Conservation (phyloP, 2,113 vertebrate genomes). For the Pseudonaja textilis region DNA sequence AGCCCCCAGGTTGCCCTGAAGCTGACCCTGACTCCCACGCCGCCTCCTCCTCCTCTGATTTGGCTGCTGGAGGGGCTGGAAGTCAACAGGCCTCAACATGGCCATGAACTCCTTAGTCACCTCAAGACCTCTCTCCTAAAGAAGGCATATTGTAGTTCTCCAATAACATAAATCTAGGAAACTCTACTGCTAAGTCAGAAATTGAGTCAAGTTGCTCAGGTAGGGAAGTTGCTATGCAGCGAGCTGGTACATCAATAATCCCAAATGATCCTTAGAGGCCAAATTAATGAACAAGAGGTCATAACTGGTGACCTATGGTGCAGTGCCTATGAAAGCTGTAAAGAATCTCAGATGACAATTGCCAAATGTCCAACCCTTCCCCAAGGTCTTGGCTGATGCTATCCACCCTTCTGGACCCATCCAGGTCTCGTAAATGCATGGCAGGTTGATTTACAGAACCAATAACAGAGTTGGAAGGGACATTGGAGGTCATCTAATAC, state of each 20-base stretch:
- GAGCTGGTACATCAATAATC: background rate
- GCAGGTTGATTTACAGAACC: background rate
- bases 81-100: no score
- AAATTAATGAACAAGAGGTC: background rate
- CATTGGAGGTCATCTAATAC: background rate
- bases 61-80: no score
- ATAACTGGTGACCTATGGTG: background rate
- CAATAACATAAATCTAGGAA: background rate
- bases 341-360: background rate
- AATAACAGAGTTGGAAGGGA: background rate
- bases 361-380: background rate
- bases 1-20: no score
- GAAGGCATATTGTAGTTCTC: background rate
- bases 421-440: background rate
- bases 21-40: no score
- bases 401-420: background rate
- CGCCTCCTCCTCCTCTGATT: no score
- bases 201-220: background rate
- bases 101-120: background rate
- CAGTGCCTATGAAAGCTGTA: background rate
- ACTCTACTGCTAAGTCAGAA: background rate
- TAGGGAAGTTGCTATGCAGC: background rate
- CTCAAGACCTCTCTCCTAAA: background rate
- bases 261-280: background rate
- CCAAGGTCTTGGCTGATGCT: background rate